Conservation (phyloP, 2,113 vertebrate species). For the Aramus guarauna region DNA sequence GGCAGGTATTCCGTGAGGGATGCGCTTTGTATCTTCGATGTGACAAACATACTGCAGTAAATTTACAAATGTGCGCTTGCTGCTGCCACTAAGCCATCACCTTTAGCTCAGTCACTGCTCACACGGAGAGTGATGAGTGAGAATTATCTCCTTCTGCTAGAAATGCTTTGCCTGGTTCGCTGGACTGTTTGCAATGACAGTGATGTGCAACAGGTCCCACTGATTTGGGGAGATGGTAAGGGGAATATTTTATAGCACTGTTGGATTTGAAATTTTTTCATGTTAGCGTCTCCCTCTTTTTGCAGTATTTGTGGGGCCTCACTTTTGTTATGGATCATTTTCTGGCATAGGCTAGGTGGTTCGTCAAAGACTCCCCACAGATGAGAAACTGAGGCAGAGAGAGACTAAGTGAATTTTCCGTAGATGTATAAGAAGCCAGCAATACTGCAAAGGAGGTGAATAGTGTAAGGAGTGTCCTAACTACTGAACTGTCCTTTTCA, state of each 20-base stretch:
- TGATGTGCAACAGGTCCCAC: neutral
- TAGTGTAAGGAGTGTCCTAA: neutral
- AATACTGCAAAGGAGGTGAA: neutral
- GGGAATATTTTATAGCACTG: neutral
- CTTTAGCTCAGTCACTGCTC: neutral
- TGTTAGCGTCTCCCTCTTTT: neutral
- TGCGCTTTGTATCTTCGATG: neutral
- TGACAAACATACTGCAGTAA: neutral
- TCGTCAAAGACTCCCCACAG: neutral
- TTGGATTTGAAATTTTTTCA: neutral
- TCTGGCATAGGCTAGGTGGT: neutral
- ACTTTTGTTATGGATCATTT: neutral
- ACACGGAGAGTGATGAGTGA: fast-evolving
- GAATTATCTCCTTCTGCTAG: neutral
- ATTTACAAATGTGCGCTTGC: neutral
- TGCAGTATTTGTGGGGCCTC: neutral
- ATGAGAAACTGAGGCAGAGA: neutral
- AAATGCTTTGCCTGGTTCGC: neutral
- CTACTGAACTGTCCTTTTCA: neutral
- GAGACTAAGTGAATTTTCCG: neutral
- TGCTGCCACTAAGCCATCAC: neutral
- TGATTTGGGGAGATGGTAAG: neutral
- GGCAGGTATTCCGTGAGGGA: neutral
- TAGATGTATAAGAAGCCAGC: neutral
- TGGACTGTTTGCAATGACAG: neutral